Evolutionary conservation across 2,113 vertebrate genomes (phyloP), one percentile per base, ranked within the genome.

Genomic region (Otus sunia): DNA sequence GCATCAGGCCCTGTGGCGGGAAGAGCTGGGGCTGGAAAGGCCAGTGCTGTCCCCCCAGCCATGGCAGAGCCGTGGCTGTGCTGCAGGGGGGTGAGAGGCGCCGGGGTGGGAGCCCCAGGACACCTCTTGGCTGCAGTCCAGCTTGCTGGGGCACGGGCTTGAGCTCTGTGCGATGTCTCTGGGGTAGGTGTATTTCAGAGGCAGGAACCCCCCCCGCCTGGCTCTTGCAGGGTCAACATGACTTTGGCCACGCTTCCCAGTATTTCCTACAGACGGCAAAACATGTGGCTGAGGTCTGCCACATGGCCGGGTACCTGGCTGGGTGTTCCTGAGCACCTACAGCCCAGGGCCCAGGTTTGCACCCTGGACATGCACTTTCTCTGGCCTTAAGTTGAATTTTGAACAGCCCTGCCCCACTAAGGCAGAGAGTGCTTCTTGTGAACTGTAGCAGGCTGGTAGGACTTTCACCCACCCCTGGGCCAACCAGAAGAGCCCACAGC

Each of bases 371-470:
- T 4, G 15, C 3, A 1, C 37, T 50, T 43, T 30, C 39, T 75
- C 43, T 11, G 50, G 37, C 26, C 18, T 49, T 30, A 52, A 19
- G 43, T 0, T 32, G 47, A 66, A 26, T 32, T 67, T 55, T 2
- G 0, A 41, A 39, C 39, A n/a, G 52, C 22, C 17, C 39, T 3
- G 6, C n/a, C 52, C 55, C 27, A n/a, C n/a, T 1, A 4, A 27
- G 56, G 30, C 50, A 71, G 30, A 49, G 56, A 22, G 50, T 0
- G 0, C 11, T 77, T 12, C 34, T 15, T 37, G 45, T 18, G 53
- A 68, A 22, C 0, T 9, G 18, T 1, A 39, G 73, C 0, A 0
- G 23, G 39, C 25, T 43, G 16, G 11, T 0, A 45, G 53, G 41
- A 30, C 32, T 49, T 41, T 25, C 7, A 25, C 5, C 13, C 12